phyloP scores from a whole-genome alignment of 2,888 invertebrate species.

The Lucinisca nassula region DNA sequence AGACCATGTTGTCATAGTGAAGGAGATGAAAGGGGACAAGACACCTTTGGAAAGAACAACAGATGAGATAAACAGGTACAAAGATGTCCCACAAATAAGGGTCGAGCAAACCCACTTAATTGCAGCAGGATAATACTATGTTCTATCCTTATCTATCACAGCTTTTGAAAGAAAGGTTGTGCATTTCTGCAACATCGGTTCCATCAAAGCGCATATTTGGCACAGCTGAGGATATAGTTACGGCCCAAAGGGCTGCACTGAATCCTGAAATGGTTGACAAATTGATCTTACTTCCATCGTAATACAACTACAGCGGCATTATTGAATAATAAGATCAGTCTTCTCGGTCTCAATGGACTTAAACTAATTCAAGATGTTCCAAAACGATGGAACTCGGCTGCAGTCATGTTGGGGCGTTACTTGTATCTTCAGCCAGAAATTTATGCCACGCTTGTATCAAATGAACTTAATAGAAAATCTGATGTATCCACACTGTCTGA shows the following conservation, averaged over 20 bases:
- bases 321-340: no score
- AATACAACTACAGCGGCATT: no score
- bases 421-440: no score
- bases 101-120: neutral
- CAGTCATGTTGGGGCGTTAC: no score
- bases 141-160: neutral
- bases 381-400: no score
- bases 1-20: neutral
- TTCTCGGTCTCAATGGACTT: no score
- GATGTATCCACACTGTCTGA: no score
- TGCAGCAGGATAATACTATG: neutral
- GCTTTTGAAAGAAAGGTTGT: neutral
- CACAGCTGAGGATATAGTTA: neutral
- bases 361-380: no score
- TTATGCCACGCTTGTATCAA: no score
- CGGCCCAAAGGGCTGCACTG: neutral
- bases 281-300: neutral
- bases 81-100: neutral
- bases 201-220: neutral
- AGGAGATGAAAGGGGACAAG: neutral
- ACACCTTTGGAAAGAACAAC: neutral
- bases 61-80: neutral
- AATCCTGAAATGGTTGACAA: neutral
- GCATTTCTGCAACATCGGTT: slow-evolving; percentile 2
- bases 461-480: no score